Percentiles rank a stretch among this genome's conserved stretches.
Conservation (phyloP, 2,797 vertebrate genomes). For the Rhynchotus rufescens region DNA sequence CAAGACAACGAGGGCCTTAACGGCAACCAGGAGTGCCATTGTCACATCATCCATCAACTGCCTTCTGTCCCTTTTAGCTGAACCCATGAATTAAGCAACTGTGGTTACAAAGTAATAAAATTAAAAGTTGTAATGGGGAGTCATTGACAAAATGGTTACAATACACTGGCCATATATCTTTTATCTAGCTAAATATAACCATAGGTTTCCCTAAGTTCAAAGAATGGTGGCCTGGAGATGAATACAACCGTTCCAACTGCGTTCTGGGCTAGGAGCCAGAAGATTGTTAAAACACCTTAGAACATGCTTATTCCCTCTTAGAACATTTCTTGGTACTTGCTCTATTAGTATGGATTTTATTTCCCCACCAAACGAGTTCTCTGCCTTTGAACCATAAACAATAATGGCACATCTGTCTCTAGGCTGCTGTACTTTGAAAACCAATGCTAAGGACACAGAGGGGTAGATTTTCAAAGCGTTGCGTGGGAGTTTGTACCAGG, state of each 20-base stretch:
- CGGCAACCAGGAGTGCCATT: conserved; percentile 45
- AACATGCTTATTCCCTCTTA: conserved; percentile 63
- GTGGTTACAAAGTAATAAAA: conserved; percentile 72
- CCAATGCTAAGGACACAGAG: conserved; percentile 45
- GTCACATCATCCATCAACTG: conserved; percentile 53
- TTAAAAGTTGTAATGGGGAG: conserved; percentile 68
- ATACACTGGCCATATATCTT: conserved; percentile 57
- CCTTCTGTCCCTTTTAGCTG: conserved; percentile 21
- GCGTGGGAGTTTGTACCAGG: conserved; percentile 61
- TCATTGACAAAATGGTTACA: conserved; percentile 63
- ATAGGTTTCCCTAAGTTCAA: conserved; percentile 75
- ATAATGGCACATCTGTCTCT: conserved; percentile 54
- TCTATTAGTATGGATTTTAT: conserved; percentile 70
- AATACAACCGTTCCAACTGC: conserved; percentile 61
- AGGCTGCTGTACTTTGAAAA: conserved; percentile 63
- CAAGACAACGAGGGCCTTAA: not conserved
- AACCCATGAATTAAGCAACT: conserved; percentile 62
- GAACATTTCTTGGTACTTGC: conserved; percentile 61
- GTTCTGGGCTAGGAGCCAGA: conserved; percentile 53
- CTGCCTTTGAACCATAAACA: conserved; percentile 70
- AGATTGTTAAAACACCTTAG: conserved; percentile 70
- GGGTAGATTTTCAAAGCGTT: conserved; percentile 38
- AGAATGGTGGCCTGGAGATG: conserved; percentile 70
- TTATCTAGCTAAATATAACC: conserved; percentile 72
- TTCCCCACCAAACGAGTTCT: conserved; percentile 68